Conservation (phyloP, 2,888 invertebrate genomes). For the Pachymerium ferrugineum region DNA sequence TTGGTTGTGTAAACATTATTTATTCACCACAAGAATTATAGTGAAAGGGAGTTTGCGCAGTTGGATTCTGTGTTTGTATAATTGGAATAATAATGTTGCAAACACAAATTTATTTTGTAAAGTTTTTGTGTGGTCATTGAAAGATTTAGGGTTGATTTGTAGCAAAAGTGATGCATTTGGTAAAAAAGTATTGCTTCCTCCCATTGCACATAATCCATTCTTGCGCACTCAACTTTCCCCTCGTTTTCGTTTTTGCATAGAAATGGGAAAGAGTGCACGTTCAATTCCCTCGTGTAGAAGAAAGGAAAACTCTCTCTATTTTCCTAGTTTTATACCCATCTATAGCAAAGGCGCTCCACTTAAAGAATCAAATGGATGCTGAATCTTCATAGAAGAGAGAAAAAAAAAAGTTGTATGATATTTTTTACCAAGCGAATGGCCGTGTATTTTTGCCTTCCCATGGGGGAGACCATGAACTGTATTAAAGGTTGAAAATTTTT, state of each 20-base stretch:
- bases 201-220: conserved; percentile 19
- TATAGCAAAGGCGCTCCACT: conserved; percentile 17
- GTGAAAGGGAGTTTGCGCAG: no score
- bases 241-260: conserved; percentile 27
- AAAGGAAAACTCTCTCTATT: background rate
- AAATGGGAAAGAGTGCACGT: conserved; percentile 18
- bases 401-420: conserved; percentile 11
- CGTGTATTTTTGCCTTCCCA: conserved; percentile 4
- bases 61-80: no score
- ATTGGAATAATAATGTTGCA: no score
- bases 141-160: conserved; percentile 22
- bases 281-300: conserved; percentile 7
- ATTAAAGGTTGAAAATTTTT: conserved; percentile 27
- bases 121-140: background rate
- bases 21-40: no score
- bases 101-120: background rate
- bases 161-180: background rate
- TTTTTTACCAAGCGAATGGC: conserved; percentile 11
- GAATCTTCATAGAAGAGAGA: conserved; percentile 20
- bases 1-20: no score
- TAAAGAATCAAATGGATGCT: conserved; percentile 27
- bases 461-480: conserved; percentile 22
- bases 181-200: background rate
- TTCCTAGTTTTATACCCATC: conserved; percentile 23
- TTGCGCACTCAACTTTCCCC: conserved; percentile 21